Percentiles rank a stretch among this genome's conserved stretches.
Conservation (phyloP, 2,888 invertebrate species). For the Sinopyrophorus schimmeli region DNA sequence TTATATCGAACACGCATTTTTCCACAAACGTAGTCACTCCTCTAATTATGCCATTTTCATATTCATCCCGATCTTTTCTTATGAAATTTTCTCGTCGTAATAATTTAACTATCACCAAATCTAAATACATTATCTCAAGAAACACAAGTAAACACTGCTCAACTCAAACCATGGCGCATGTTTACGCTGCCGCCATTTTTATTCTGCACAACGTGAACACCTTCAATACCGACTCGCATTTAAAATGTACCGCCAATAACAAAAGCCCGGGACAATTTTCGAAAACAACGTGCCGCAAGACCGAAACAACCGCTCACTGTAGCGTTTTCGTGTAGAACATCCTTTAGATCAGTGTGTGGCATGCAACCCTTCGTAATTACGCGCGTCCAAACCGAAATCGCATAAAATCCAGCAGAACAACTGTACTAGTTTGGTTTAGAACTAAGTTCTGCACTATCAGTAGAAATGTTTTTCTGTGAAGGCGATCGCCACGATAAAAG, state of each 20-base stretch:
- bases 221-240: conserved; percentile 40
- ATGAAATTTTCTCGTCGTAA: conserved; percentile 31
- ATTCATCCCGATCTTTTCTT: conserved; percentile 39
- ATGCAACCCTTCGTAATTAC: conserved; percentile 3
- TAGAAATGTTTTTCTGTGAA: conserved; percentile 3
- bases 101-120: conserved; percentile 35
- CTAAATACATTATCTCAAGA: conserved; percentile 53
- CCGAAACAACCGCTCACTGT: too few species aligned
- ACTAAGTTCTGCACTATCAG: conserved; percentile 6
- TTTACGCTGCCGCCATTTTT: conserved; percentile 53
- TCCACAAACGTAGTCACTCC: conserved; percentile 40
- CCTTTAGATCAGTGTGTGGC: conserved; percentile 4
- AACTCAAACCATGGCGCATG: conserved; percentile 55
- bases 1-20: conserved; percentile 38
- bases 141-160: conserved; percentile 59
- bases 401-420: conserved; percentile 3
- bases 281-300: neutral
- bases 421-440: neutral
- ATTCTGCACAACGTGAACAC: conserved; percentile 38
- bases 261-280: neutral
- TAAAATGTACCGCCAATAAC: conserved; percentile 36
- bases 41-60: conserved; percentile 42
- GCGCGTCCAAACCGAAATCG: neutral
- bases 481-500: conserved; percentile 4
- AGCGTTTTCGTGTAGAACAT: too few species aligned